These are phyloP conservation scores for Temnothorax ravouxi DNA, from an alignment of 2,888 invertebrate species.

Conservation along the genomic window DNA sequence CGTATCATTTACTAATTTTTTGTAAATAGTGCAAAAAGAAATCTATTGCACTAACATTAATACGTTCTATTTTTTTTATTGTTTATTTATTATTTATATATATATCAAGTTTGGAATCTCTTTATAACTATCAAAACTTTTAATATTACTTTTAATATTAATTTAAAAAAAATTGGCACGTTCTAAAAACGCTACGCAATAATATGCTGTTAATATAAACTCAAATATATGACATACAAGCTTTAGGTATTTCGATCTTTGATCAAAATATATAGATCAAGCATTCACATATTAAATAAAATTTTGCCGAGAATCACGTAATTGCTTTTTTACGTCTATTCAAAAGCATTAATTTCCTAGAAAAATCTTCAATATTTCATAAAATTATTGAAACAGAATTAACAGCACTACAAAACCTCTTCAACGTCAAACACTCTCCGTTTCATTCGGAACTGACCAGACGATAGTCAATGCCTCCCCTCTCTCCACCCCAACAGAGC, in stretches of 20 bases:
- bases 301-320: not conserved
- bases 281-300: not conserved
- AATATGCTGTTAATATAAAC: not conserved
- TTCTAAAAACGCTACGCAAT: not conserved
- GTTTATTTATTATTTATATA: not conserved
- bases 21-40: not conserved
- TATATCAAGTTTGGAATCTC: not conserved
- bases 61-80: not conserved
- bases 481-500: constrained; percentile 57
- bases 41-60: not conserved
- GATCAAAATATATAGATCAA: not conserved
- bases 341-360: not conserved
- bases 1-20: not conserved
- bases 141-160: not conserved
- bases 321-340: not conserved
- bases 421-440: not conserved
- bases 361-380: not conserved
- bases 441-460: constrained; percentile 57
- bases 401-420: not conserved
- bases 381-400: not conserved
- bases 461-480: constrained; percentile 70
- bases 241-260: not conserved
- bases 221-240: not conserved
- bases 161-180: not conserved
- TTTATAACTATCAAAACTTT: not conserved